Evolutionary conservation across 1,140 invertebrate genomes (phyloP).

Genomic region (Solenopsis invicta): DNA sequence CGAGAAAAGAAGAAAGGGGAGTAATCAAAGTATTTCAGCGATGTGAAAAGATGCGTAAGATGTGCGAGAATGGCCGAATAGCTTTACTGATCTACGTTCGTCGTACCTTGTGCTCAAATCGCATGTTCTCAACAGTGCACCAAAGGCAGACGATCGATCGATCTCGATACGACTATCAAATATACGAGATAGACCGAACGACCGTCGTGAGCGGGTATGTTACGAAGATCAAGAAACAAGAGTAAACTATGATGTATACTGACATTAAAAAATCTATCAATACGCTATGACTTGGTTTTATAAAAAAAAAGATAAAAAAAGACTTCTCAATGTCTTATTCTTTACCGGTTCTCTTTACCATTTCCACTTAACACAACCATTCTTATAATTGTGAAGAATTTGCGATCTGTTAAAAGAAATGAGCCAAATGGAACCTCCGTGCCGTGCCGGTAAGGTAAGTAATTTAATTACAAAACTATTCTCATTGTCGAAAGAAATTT

Average conservation of each 20-base stretch:
- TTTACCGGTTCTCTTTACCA: neutral
- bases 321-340: constrained; percentile 50
- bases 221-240: constrained; percentile 77
- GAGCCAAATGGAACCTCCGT: neutral
- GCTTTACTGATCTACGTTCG: constrained; percentile 67
- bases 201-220: constrained; percentile 66
- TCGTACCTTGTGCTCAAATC: constrained; percentile 74
- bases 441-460: constrained; percentile 48
- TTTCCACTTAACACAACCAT: neutral
- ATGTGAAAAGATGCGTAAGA: constrained; percentile 11
- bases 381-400: neutral
- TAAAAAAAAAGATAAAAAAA: constrained; percentile 80
- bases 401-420: neutral
- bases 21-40: constrained; percentile 60
- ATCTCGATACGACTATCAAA: constrained; percentile 59
- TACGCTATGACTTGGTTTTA: constrained; percentile 84
- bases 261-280: constrained; percentile 82
- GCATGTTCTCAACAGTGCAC: constrained; percentile 72
- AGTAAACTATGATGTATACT: constrained; percentile 83
- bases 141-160: constrained; percentile 6
- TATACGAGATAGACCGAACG: constrained; percentile 42
- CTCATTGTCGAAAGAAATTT: constrained; percentile 10
- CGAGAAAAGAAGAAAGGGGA: neutral
- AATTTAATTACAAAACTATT: constrained; percentile 26
- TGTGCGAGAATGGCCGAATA: constrained; percentile 36